A percentile compares a stretch with the other conserved stretches of the same genome.
Evolutionary conservation across 2,113 vertebrate species (phyloP).

Genomic region (Athene noctua): DNA sequence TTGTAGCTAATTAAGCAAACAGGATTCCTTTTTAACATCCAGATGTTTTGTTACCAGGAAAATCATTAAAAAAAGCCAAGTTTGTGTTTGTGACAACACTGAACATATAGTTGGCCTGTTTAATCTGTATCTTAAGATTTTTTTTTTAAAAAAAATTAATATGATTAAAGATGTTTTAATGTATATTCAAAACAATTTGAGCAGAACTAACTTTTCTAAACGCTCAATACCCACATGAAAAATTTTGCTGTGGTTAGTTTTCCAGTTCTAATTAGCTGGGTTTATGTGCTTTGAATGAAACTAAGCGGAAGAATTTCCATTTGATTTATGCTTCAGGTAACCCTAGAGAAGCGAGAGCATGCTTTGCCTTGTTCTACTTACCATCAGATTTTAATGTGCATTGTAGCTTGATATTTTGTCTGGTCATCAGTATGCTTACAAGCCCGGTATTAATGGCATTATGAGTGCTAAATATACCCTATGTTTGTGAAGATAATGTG

Average conservation of each 20-base stretch:
- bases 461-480: conserved; percentile 21
- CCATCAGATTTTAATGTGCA: neutral
- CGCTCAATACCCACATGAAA: neutral
- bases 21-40: neutral
- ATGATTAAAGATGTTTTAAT: neutral
- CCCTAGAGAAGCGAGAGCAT: neutral
- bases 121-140: neutral
- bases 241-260: conserved; percentile 19
- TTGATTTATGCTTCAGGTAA: conserved; percentile 40
- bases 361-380: conserved; percentile 10
- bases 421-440: conserved; percentile 22
- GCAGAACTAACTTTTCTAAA: neutral
- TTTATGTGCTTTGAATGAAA: conserved; percentile 23
- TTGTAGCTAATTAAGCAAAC: neutral
- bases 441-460: conserved; percentile 15
- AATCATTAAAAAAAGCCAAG: neutral
- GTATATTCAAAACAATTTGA: neutral
- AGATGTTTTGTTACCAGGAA: neutral
- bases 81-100: neutral
- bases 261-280: neutral
- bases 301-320: neutral
- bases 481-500: conserved; percentile 30
- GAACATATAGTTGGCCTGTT: neutral
- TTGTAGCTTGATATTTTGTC: conserved; percentile 12
- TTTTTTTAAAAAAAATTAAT: neutral